phyloP scores from a whole-genome alignment of 2,797 vertebrate genomes.

The Glossophaga mutica region DNA sequence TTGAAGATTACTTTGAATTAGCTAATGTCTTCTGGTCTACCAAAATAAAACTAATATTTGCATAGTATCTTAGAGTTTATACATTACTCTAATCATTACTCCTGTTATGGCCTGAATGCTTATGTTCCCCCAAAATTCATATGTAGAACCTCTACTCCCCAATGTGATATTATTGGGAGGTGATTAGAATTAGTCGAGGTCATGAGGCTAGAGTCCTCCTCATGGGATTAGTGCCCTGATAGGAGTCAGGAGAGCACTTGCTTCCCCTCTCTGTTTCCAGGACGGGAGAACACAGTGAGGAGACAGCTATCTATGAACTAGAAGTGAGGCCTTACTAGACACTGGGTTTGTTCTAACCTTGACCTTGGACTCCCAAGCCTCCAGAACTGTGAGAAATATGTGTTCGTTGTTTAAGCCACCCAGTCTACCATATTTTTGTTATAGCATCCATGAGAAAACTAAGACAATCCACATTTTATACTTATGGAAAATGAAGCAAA shows the following conservation, averaged over 20 bases:
- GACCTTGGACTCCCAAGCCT: background rate
- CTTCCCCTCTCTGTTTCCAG: background rate
- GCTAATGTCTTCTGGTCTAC: background rate
- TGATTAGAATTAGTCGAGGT: background rate
- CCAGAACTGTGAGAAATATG: background rate
- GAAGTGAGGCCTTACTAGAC: background rate
- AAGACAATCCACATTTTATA: background rate
- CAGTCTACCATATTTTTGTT: background rate
- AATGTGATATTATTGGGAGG: background rate
- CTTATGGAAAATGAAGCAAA: background rate
- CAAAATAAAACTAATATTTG: conserved; percentile 1
- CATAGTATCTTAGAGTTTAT: background rate
- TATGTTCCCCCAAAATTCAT: background rate
- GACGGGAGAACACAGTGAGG: background rate
- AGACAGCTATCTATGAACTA: background rate
- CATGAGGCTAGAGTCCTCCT: background rate
- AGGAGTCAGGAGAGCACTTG: background rate
- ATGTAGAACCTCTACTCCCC: background rate
- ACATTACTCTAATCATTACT: background rate
- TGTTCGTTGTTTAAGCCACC: background rate
- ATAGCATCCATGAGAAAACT: background rate
- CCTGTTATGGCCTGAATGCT: background rate
- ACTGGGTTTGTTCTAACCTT: background rate
- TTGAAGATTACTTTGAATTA: conserved; percentile 31
- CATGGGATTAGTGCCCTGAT: background rate